A percentile compares a stretch with the other conserved stretches of the same genome.
phyloP scores from a whole-genome alignment of 2,888 invertebrate genomes.

The Hypercompe scribonia region DNA sequence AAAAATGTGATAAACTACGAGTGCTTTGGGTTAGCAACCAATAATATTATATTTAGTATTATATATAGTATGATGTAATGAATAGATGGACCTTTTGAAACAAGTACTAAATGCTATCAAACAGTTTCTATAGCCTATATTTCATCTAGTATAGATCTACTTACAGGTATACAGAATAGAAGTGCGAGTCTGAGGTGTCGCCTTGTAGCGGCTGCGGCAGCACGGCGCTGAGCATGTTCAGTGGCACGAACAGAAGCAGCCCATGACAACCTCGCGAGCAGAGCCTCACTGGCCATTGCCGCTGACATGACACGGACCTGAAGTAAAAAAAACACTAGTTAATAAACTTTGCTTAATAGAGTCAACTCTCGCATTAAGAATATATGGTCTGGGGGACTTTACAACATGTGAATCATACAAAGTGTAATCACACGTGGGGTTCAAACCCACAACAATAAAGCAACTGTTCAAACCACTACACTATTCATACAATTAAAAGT shows the following conservation, averaged over 20 bases:
- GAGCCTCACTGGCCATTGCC: constrained; percentile 96
- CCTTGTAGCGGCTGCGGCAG: constrained; percentile 91
- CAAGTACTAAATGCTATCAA: neutral
- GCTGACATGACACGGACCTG: constrained; percentile 95
- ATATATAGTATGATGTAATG: neutral
- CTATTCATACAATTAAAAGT: neutral
- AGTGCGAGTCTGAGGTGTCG: constrained; percentile 93
- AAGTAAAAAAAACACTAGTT: too few relatives aligned
- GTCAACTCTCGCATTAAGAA: too few relatives aligned
- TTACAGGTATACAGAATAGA: constrained; percentile 94
- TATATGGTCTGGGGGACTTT: too few relatives aligned
- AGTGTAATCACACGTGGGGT: too few relatives aligned
- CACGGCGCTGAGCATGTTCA: constrained; percentile 91
- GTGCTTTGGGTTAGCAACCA: too few relatives aligned
- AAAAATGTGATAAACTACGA: too few relatives aligned
- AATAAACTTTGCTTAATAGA: too few relatives aligned
- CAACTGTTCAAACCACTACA: too few relatives aligned
- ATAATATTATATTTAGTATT: too few relatives aligned
- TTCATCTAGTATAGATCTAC: constrained; percentile 50
- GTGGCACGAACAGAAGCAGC: constrained; percentile 95
- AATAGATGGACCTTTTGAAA: neutral
- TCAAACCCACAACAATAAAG: too few relatives aligned
- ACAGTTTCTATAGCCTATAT: neutral
- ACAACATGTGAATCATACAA: too few relatives aligned
- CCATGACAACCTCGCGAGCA: constrained; percentile 97